Percentiles rank a stretch among this genome's conserved stretches.
Evolutionary conservation across 2,113 vertebrate species (phyloP).

Genomic region (Pachyramphus minor): DNA sequence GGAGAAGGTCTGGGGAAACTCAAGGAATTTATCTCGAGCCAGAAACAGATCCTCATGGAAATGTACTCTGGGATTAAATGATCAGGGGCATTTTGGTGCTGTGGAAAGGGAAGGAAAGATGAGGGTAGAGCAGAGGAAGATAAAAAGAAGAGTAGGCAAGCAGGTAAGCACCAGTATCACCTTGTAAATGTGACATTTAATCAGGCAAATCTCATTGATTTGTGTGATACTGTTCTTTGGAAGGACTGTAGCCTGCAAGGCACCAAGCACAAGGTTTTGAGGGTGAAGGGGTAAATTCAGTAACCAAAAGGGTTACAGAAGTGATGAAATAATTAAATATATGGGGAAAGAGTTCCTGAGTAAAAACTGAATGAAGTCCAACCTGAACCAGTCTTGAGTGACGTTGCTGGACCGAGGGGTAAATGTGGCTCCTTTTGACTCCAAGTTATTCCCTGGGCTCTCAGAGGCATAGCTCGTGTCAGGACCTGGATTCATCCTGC

Average conservation of each 20-base stretch:
- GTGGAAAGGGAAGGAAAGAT: neutral
- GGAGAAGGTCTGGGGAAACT: neutral
- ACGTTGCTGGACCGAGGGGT: neutral
- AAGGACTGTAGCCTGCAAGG: neutral
- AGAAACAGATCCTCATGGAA: neutral
- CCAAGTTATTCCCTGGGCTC: rapidly evolving
- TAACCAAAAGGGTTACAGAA: neutral
- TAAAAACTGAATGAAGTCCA: neutral
- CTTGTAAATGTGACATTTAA: neutral
- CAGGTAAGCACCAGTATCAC: neutral
- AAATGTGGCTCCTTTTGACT: neutral
- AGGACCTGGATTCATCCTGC: neutral
- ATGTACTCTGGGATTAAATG: neutral
- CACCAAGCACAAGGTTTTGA: neutral
- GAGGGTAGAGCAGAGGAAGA: neutral
- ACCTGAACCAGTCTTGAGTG: neutral
- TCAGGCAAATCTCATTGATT: neutral
- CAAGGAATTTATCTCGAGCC: neutral
- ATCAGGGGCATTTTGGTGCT: neutral
- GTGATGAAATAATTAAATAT: neutral
- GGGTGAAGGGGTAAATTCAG: neutral
- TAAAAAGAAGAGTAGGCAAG: neutral
- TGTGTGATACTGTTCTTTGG: neutral
- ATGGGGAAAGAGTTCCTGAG: neutral
- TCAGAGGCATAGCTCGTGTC: neutral